Evolutionary conservation across 2,113 vertebrate species (phyloP).

Genomic region (Poicephalus gulielmi): DNA sequence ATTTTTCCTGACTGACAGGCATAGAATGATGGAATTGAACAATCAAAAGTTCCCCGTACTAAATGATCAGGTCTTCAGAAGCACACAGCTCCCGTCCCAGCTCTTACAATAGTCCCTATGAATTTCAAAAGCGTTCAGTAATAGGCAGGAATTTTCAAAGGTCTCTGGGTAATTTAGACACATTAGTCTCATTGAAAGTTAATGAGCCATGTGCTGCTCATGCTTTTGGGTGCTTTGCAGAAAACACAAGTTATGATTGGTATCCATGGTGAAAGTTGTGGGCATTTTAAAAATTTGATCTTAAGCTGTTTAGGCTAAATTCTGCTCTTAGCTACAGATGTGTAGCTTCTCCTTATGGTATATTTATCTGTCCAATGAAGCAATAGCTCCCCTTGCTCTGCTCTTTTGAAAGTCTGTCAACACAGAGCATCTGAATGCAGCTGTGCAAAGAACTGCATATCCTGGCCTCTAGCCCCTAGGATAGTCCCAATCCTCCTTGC

Average conservation of each 20-base stretch:
- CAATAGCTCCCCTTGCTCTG: slow-evolving; percentile 15
- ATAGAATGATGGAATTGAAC: background rate
- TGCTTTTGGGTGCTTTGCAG: background rate
- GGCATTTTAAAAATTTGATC: background rate
- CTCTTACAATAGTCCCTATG: background rate
- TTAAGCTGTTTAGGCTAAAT: background rate
- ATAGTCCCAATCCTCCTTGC: background rate
- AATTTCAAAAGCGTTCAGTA: slow-evolving; percentile 26
- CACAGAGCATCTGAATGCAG: slow-evolving; percentile 45
- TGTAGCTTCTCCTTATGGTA: background rate
- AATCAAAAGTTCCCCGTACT: background rate
- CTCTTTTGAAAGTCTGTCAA: slow-evolving; percentile 58
- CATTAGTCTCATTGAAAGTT: slow-evolving; percentile 45
- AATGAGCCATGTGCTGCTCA: slow-evolving; percentile 22
- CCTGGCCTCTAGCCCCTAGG: slow-evolving; percentile 14
- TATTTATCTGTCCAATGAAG: slow-evolving; percentile 28
- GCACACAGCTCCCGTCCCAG: background rate
- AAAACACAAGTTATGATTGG: background rate
- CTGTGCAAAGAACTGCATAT: slow-evolving; percentile 36
- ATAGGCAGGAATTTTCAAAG: slow-evolving; percentile 10
- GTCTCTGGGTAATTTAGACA: background rate
- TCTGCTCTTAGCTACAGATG: slow-evolving; percentile 2
- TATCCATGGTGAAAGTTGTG: background rate
- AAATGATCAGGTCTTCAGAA: background rate
- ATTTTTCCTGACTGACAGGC: background rate